phyloP scores from a whole-genome alignment of 2,888 invertebrate genomes.

The Cryptops parisi region DNA sequence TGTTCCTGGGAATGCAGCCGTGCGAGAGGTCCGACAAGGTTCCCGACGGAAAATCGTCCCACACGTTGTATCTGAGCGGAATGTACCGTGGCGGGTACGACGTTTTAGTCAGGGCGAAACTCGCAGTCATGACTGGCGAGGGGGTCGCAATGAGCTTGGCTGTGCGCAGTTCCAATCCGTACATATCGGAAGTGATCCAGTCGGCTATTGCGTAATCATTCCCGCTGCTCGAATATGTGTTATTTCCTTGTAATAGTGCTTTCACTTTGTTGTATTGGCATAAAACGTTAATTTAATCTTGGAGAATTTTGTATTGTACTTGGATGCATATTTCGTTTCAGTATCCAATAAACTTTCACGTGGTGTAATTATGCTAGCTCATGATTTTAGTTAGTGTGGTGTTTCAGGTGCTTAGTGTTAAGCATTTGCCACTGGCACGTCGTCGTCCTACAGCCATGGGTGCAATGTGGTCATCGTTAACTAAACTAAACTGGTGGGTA shows the following conservation, averaged over 20 bases:
- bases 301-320: too few relatives aligned
- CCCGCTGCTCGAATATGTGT: too few relatives aligned
- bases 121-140: conserved; percentile 56
- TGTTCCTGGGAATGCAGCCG: conserved; percentile 68
- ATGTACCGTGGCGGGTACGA: conserved; percentile 82
- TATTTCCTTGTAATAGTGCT: too few relatives aligned
- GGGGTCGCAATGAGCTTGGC: conserved; percentile 82
- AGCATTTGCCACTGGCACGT: too few relatives aligned
- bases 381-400: too few relatives aligned
- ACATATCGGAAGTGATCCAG: conserved; percentile 72
- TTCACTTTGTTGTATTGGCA: conserved; percentile 22
- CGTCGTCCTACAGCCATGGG: too few relatives aligned
- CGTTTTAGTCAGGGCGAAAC: conserved; percentile 68
- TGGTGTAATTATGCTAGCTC: too few relatives aligned
- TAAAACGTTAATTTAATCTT: neutral
- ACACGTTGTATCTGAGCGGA: conserved; percentile 67
- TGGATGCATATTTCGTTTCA: neutral
- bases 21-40: conserved; percentile 72
- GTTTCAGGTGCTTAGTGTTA: too few relatives aligned
- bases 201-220: conserved; percentile 65
- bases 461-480: too few relatives aligned
- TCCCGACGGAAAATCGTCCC: conserved; percentile 63
- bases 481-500: too few relatives aligned
- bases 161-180: conserved; percentile 68
- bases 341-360: too few relatives aligned